Base-by-base conservation (phyloP, 2,888 invertebrate genomes). In the Melanotus villosus region DNA sequence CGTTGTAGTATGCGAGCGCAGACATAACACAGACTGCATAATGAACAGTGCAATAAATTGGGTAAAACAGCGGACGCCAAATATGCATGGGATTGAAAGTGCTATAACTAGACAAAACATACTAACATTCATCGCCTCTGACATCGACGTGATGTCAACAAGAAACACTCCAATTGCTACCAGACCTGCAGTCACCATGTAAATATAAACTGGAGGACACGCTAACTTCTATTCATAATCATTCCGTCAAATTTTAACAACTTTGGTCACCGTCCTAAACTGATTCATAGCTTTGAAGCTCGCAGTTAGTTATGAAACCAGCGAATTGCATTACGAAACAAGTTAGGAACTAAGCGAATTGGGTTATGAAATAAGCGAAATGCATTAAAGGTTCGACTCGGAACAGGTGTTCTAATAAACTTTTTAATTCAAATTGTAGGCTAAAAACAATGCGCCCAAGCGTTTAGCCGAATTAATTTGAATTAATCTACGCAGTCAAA, bases 21-120 rank as follows among this genome's bases (percentile, higher is more conserved):
- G 70, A 70, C 70, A 70, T 58, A 70, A 70, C 70, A 68, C 47
- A 65, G 69, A 72, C 65, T 66, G 69, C 68, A 72, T 69, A 69
- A 72, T 66, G 63, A 71, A 68, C 59, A 68, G 63, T 60, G 64
- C 68, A 65, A 71, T 71, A 71, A 71, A 68, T 71, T 71, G 59
- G 57, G 67, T 59, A 52, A 56, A 63, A 70, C 57, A 64, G 30
- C 54, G 63, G 43, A 60, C 38, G 58, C 62, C 68, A 71, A 72
- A 65, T 65, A 59, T 68, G 62, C 65, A 62, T 54, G 52, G 60
- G 65, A 65, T 62, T 57, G 52, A 45, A 50, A 64, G 54, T 64
- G 23, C 19, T 41, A 30, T 32, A 43, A n/a, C 54, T 47, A 66
- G 66, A 66, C 66, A 66, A 59, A 66, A 66, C 65, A 65, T 12